phyloP scores from a whole-genome alignment of 2,888 invertebrate genomes.

The Erannis defoliaria region DNA sequence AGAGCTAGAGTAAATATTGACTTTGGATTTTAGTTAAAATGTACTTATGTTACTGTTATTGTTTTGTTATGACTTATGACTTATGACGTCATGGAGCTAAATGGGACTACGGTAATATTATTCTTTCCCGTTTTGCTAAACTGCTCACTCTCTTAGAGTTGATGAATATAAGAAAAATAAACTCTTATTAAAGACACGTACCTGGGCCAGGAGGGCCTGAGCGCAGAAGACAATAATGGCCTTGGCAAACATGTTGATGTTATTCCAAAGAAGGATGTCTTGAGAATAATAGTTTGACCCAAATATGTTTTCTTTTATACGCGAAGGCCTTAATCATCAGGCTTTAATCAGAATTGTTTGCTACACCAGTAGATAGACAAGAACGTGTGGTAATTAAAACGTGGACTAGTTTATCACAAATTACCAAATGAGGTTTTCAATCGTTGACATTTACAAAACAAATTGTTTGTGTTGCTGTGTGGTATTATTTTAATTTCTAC shows the following conservation, averaged over 20 bases:
- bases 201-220: conserved; percentile 52
- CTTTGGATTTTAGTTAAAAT: no score
- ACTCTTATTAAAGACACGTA: conserved; percentile 15
- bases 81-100: no score
- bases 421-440: neutral
- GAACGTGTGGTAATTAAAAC: conserved; percentile 4
- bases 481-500: neutral
- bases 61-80: no score
- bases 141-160: neutral
- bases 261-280: conserved; percentile 23
- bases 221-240: conserved; percentile 50
- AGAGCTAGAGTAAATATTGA: no score
- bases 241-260: conserved; percentile 49
- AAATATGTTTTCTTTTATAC: conserved; percentile 28
- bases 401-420: conserved; percentile 3
- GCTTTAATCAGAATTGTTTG: neutral
- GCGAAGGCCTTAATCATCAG: neutral
- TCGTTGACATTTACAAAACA: neutral
- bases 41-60: no score
- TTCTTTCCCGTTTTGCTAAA: no score
- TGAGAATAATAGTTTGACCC: conserved; percentile 25
- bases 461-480: neutral
- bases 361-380: conserved; percentile 2
- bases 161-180: neutral
- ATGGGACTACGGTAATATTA: no score